Conservation (phyloP, 1,140 invertebrate species). For the Ceratina australensis region DNA sequence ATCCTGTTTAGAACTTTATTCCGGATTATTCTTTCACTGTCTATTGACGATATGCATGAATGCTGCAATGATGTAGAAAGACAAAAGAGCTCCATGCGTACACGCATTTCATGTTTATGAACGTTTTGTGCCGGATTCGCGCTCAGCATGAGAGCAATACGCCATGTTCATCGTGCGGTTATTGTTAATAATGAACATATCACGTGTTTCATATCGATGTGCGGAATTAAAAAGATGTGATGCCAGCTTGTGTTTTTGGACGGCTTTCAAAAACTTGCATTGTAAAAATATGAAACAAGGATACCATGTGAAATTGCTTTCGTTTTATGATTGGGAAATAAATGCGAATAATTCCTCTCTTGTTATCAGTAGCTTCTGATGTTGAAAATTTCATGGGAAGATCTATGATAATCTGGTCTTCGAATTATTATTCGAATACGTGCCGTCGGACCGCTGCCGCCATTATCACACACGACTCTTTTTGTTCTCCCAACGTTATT, state of each 20-base stretch:
- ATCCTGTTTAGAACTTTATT: neutral
- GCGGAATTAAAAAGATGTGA: neutral
- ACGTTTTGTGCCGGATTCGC: neutral
- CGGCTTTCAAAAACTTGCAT: no score
- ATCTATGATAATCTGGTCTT: no score
- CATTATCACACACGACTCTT: neutral
- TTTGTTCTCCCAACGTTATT: neutral
- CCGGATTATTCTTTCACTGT: neutral
- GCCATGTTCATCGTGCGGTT: neutral
- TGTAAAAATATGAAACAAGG: no score
- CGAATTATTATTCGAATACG: neutral
- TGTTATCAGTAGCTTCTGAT: no score
- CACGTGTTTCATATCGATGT: neutral
- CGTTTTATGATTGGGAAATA: no score
- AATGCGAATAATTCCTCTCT: no score
- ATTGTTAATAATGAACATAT: constrained; percentile 13
- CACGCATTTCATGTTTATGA: neutral
- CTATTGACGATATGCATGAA: constrained; percentile 1
- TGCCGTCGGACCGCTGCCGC: constrained; percentile 48
- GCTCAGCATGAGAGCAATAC: neutral
- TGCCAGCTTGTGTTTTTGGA: neutral
- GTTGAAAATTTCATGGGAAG: no score
- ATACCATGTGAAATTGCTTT: no score
- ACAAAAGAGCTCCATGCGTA: neutral
- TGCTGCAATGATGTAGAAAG: neutral